These are phyloP conservation scores for Temnopleurus reevesii DNA, from an alignment of 53 echinoderm and acorn worm genomes.

Conservation along the genomic window DNA sequence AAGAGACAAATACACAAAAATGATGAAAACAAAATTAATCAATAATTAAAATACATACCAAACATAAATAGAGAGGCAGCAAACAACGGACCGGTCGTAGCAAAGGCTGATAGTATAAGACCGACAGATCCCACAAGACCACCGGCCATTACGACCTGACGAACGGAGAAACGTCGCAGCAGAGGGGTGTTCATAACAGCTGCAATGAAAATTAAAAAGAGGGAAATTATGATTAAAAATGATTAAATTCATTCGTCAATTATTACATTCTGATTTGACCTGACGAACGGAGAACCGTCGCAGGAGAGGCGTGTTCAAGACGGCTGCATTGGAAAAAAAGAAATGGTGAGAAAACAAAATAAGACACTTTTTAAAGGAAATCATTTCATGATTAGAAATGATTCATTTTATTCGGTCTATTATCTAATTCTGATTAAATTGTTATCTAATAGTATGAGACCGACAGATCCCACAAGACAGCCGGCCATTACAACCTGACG, in stretches of 20 bases:
- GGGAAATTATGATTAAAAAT: too few relatives aligned
- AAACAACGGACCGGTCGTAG: not conserved
- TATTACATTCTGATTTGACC: too few relatives aligned
- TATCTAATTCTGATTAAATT: too few relatives aligned
- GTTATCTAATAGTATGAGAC: slow-evolving; percentile 24
- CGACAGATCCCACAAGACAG: slow-evolving; percentile 6
- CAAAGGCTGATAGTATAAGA: slow-evolving; percentile 32
- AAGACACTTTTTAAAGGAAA: too few relatives aligned
- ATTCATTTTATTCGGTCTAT: too few relatives aligned
- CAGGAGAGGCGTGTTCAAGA: slow-evolving; percentile 45
- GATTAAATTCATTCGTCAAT: too few relatives aligned
- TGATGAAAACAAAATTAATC: not conserved
- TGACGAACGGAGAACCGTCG: slow-evolving; percentile 43
- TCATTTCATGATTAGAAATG: too few relatives aligned
- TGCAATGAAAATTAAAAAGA: too few relatives aligned
- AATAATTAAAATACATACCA: not conserved
- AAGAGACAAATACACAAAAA: not conserved
- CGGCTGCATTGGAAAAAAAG: not conserved
- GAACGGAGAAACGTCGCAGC: slow-evolving; percentile 29
- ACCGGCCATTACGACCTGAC: slow-evolving; percentile 50
- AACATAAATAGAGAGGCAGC: slow-evolving; percentile 51
- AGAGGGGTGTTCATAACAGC: slow-evolving; percentile 53
- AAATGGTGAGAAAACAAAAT: too few relatives aligned
- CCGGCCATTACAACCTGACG: slow-evolving; percentile 53
- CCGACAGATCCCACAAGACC: slow-evolving; percentile 28